phyloP scores from a whole-genome alignment of 2,797 vertebrate genomes.

The Stomatorhinus walkeri region DNA sequence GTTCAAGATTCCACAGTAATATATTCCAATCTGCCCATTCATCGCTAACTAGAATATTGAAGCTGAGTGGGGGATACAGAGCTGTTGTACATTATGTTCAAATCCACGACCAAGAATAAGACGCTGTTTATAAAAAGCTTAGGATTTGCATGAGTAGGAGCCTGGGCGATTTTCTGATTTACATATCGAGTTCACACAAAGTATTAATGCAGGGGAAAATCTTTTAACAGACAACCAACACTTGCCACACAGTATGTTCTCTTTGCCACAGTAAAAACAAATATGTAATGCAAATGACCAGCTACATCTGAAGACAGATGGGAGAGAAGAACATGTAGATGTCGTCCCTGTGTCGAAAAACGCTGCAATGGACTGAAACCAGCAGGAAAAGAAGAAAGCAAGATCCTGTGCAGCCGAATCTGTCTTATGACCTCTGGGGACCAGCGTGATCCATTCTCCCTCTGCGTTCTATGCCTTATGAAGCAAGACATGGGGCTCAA shows the following conservation, averaged over 20 bases:
- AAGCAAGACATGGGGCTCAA: not conserved
- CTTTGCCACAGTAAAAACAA: conserved; percentile 16
- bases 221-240: conserved; percentile 18
- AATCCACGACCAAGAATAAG: not conserved
- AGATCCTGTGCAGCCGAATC: not conserved
- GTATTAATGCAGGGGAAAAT: conserved; percentile 17
- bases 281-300: conserved; percentile 19
- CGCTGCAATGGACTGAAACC: not conserved
- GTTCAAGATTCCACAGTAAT: not conserved
- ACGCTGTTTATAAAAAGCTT: not conserved
- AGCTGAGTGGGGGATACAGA: conserved; percentile 14
- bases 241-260: conserved; percentile 2
- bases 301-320: conserved; percentile 8
- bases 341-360: not conserved
- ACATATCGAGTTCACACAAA: conserved; percentile 4
- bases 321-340: conserved; percentile 1
- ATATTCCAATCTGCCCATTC: conserved; percentile 8
- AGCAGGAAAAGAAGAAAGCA: not conserved
- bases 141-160: conserved; percentile 11
- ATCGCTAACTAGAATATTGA: not conserved
- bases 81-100: not conserved
- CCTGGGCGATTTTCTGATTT: not conserved
- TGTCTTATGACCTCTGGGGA: not conserved
- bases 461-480: not conserved
- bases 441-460: not conserved